Conservation (phyloP, 2,113 vertebrate species). For the Heterocephalus glaber region DNA sequence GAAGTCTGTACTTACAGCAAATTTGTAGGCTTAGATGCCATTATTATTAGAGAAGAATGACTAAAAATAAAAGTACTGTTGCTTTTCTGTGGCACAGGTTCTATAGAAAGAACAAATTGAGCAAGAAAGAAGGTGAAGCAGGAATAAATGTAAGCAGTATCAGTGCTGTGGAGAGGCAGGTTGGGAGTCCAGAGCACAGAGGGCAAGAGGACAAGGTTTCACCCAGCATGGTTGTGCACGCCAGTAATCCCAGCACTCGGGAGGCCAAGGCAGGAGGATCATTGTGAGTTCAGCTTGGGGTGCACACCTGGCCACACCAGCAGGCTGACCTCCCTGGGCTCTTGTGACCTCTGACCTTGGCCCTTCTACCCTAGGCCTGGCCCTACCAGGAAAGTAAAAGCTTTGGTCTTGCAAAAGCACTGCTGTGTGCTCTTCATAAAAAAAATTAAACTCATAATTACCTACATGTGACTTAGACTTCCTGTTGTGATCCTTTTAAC, state of each 20-base stretch:
- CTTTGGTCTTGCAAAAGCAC: neutral
- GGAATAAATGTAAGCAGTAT: neutral
- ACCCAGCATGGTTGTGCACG: neutral
- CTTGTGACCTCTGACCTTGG: neutral
- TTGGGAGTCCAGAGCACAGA: neutral
- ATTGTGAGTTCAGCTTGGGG: neutral
- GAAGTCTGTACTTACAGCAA: neutral
- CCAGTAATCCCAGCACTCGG: neutral
- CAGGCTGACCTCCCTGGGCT: neutral
- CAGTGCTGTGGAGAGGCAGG: neutral
- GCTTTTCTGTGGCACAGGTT: neutral
- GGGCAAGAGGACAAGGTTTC: neutral
- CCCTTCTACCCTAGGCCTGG: neutral
- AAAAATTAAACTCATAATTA: neutral
- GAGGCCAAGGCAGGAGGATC: neutral
- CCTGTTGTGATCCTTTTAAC: neutral
- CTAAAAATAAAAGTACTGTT: neutral
- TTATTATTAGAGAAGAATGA: neutral
- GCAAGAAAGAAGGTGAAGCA: conserved; percentile 6
- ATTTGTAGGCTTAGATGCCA: neutral
- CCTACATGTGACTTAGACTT: neutral
- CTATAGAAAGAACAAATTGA: conserved; percentile 19
- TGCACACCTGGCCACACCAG: rapidly evolving
- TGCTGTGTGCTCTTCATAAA: neutral
- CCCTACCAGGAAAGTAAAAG: neutral